phyloP scores from a whole-genome alignment of 64 coral and sea anemone species.

The Exaiptasia diaphana region DNA sequence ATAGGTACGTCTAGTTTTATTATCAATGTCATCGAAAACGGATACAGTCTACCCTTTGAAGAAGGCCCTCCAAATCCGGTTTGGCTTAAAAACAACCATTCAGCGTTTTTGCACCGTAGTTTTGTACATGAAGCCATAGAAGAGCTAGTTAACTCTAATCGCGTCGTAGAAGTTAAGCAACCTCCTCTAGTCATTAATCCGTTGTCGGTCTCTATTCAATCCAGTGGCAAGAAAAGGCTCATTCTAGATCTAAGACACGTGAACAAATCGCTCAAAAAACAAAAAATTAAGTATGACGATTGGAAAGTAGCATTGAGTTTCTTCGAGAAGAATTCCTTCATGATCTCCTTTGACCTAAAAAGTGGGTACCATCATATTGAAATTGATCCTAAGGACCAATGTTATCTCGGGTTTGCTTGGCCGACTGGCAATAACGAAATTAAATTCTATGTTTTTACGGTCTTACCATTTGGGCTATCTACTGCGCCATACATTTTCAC shows the following conservation, averaged over 20 bases:
- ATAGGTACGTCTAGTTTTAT: background rate
- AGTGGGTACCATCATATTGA: constrained; percentile 59
- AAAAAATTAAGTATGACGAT: constrained; percentile 28
- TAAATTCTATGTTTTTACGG: constrained; percentile 52
- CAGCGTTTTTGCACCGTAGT: background rate
- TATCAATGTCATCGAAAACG: background rate
- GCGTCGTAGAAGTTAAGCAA: background rate
- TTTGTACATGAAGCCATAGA: constrained; percentile 34
- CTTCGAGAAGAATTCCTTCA: background rate
- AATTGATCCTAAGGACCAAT: background rate
- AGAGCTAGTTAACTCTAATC: constrained; percentile 10
- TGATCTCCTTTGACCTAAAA: constrained; percentile 50
- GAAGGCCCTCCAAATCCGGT: background rate
- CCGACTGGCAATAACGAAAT: background rate
- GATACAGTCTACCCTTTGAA: background rate
- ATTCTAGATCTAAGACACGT: constrained; percentile 52
- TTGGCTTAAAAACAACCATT: constrained; percentile 6
- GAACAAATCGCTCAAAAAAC: constrained; percentile 30
- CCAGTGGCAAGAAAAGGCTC: constrained; percentile 34
- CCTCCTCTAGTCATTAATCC: constrained; percentile 27
- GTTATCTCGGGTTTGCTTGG: constrained; percentile 33
- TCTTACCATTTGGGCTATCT: constrained; percentile 37
- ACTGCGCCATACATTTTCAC: constrained; percentile 54
- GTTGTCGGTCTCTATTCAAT: constrained; percentile 3
- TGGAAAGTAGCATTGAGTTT: constrained; percentile 12